phyloP scores from a whole-genome alignment of 2,888 invertebrate species.

The Euzophera pinguis region DNA sequence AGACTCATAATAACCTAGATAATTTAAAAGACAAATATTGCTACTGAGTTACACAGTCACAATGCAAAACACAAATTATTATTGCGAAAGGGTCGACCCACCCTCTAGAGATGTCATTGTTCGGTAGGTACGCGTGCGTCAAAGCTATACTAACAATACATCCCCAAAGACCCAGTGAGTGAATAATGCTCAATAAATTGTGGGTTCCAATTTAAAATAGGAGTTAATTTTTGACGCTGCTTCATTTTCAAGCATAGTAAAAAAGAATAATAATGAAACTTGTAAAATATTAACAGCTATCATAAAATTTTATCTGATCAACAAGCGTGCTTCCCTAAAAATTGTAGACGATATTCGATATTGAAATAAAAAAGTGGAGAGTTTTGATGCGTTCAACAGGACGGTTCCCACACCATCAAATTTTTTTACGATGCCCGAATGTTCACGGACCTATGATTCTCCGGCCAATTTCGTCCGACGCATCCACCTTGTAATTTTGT shows the following conservation, averaged over 20 bases:
- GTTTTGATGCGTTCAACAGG: conserved; percentile 40
- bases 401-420: conserved; percentile 61
- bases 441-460: conserved; percentile 43
- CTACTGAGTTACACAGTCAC: conserved; percentile 27
- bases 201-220: conserved; percentile 23
- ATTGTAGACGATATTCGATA: conserved; percentile 12
- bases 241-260: conserved; percentile 24
- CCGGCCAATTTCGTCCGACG: conserved; percentile 56
- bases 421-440: conserved; percentile 49
- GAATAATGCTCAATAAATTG: conserved; percentile 21
- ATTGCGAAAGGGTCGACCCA: conserved; percentile 44
- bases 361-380: conserved; percentile 41
- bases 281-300: conserved; percentile 42
- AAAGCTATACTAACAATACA: conserved; percentile 37
- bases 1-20: no score
- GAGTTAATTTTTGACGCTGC: conserved; percentile 15
- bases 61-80: conserved; percentile 38
- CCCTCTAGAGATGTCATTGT: conserved; percentile 45
- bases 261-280: conserved; percentile 18
- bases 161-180: conserved; percentile 28
- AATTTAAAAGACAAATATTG: background rate
- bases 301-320: conserved; percentile 45
- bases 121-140: conserved; percentile 35
- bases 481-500: conserved; percentile 68
- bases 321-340: conserved; percentile 39